These are phyloP conservation scores for Dolichotis patagonum DNA, from an alignment of 2,113 vertebrate genomes.

Conservation along the genomic window DNA sequence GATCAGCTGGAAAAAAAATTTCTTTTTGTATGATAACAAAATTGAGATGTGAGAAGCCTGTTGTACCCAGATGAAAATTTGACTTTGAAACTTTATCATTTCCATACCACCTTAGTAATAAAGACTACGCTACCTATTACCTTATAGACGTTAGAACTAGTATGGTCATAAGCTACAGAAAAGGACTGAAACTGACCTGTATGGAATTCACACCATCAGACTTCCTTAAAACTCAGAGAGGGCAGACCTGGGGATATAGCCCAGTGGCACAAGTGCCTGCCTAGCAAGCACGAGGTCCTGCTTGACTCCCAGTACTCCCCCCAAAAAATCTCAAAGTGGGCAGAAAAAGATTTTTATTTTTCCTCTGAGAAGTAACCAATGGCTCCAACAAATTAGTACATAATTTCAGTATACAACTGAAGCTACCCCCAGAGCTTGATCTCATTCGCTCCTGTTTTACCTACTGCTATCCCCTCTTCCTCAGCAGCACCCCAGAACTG, in stretches of 20 bases:
- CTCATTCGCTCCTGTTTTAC: constrained; percentile 74
- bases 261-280: no score
- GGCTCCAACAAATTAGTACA: constrained; percentile 67
- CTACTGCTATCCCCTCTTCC: constrained; percentile 72
- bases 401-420: constrained; percentile 71
- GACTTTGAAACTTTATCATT: constrained; percentile 84
- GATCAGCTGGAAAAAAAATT: constrained; percentile 76
- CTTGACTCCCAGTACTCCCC: no score
- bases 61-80: constrained; percentile 70
- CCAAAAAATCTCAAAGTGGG: constrained; percentile 47
- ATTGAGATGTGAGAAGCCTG: constrained; percentile 71
- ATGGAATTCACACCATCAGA: background rate
- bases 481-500: constrained; percentile 35
- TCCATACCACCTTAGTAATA: constrained; percentile 56
- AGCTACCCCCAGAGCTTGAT: constrained; percentile 63
- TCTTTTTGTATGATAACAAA: constrained; percentile 81
- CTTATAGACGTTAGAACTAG: constrained; percentile 65
- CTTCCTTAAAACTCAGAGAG: constrained; percentile 64
- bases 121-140: constrained; percentile 53
- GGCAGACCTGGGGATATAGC: background rate
- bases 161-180: constrained; percentile 3
- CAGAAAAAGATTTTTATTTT: constrained; percentile 32
- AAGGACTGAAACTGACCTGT: constrained; percentile 54
- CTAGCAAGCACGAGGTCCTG: no score
- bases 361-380: constrained; percentile 69